Evolutionary conservation across 2,797 vertebrate species (phyloP), one percentile per base, ranked within the genome.

Genomic region (Xerus rutilus): DNA sequence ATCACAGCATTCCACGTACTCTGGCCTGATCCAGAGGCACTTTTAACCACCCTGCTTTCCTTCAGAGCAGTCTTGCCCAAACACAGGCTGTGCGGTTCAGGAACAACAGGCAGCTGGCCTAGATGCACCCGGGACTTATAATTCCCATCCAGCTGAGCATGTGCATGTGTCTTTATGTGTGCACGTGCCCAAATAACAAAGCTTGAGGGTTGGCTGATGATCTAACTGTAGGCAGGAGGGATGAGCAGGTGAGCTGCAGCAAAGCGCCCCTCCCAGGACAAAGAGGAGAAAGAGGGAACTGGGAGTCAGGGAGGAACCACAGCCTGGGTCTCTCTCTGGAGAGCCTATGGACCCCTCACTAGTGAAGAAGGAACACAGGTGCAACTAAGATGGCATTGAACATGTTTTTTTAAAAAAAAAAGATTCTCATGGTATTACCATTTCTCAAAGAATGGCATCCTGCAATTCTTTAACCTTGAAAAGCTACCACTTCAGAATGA

Each of bases 1-100:
- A 83, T 64, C 86, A 79, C 57, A 92, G 76, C 92, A 95, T 69
- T 97, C 95, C 87, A 70, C 11, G 4, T 76, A 86, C 45, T 84
- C 83, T 64, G 32, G 94, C 84, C n/a, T 8, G 86, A 92, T 78
- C 89, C 83, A 91, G 65, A 88, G 76, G 59, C 23, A 28, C 59
- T 83, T 57, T 25, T 88, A 91, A 52, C 32, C 23, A 65, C 47
- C 35, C 57, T 1, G 14, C 70, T 95, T 89, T 93, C 95, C 65
- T 83, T 62, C 0, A 0, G 17, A 84, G 92, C 59, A 79, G 69
- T 25, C 12, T 2, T 59, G 64, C 39, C 79, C 47, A 3, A 12
- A 30, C 70, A 23, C 65, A 95, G 25, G 67, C 69, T 78, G 6
- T 45, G 59, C 32, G 70, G 73, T 73, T 87, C 64, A 62, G 47